Base-by-base conservation (phyloP, 2,888 invertebrate species). In the Dolomedes plantarius region DNA sequence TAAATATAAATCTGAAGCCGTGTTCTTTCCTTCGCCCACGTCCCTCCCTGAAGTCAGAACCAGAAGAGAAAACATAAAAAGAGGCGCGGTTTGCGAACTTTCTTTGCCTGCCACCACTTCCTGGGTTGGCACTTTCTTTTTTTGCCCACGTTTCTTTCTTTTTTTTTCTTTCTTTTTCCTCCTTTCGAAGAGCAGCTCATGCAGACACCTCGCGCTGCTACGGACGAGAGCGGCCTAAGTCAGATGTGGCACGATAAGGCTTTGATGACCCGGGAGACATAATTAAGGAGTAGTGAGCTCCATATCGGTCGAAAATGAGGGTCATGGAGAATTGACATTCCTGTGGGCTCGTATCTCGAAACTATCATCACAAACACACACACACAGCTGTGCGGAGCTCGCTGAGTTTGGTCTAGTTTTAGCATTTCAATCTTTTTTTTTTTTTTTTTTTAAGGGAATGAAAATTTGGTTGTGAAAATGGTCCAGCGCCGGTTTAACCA, bases 1-100 rank as follows among this genome's bases (percentile, higher is more conserved):
- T 56, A 56, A 56, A 56, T 56, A 56, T 56, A 56, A 56, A 56
- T 56, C 56, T 56, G 23, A 56, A 56, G 56, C 23, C 3, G 11
- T 23, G 23, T 56, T 46, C 46, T 16, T n/a, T 46, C 36, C 36
- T 46, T 19, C 56, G 56, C 56, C 56, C 56, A 56, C 56, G 56
- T 56, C 6, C 23, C 5, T 23, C 23, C 56, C 56, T 3, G 23
- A 23, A 56, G 56, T 16, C 19, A 16, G 23, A 23, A 23, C 56
- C 6, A 16, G 46, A 46, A 16, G 16, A 6, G 56, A 56, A 56
- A 2, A 23, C 56, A 23, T 6, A 56, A 23, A 56, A 56, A 23
- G 41, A 23, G 56, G 56, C 56, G 56, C 56, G 56, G 56, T 2
- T 23, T 23, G 3, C 56, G 2, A 6, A 19, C 13, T 46, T 13